Evolutionary conservation across 2,888 invertebrate species (phyloP), one percentile per base, ranked within the genome.

Genomic region (Epinotia nisella): DNA sequence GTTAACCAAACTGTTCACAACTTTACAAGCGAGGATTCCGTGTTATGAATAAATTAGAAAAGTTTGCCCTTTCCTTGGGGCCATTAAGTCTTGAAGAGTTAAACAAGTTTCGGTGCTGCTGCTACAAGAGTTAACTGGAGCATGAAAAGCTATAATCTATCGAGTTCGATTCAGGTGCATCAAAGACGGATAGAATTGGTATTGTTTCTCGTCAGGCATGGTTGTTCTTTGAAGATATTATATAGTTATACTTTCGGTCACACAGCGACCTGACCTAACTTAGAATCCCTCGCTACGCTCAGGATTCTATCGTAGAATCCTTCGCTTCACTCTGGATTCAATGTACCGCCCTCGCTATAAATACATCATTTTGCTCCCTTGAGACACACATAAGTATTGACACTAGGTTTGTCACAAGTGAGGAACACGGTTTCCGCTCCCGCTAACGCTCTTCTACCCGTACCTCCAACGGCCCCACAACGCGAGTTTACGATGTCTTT

Each of bases 31-130:
- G 85, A 77, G 84, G 84, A 85, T 85, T 86, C 83, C 86, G 88
- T 90, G 91, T 90, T 91, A 92, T 92, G 92, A 92, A 92, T 92
- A 92, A 92, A 92, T 92, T 91, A 91, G 86, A 89, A 90, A 92
- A 92, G 88, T 92, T 91, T 82, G 77, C 80, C 69, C 76, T 75
- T 78, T 67, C 68, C 71, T 71, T 76, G 49, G 73, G 79, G 81
- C 82, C 78, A 79, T 74, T 75, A 80, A 79, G 77, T 67, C 51
- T 68, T 56, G 58, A 68, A 73, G 72, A 72, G 72, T 67, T 72
- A 62, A 51, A 35, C 49, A 58, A 64, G 62, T 69, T 69, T 53
- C 19, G 53, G 24, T 55, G 55, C 60, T 35, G n/a, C n/a, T n/a
- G 55, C 21, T 55, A 41, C 66, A 66, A 55, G 55, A 55, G 51